Conservation (phyloP, 2,888 invertebrate genomes). For the Andrena hattorfiana region DNA sequence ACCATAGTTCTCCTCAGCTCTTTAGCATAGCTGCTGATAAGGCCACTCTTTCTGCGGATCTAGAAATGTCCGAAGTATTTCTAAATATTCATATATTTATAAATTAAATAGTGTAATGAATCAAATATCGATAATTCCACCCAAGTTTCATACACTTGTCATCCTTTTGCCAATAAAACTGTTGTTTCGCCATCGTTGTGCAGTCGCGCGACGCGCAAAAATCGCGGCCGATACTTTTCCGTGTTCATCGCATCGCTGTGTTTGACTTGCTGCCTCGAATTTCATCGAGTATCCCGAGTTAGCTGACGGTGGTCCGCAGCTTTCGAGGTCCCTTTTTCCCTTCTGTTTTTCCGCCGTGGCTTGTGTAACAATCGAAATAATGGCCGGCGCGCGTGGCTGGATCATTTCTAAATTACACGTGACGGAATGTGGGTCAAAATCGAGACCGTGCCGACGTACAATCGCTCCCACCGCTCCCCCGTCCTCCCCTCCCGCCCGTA, state of each 20-base stretch:
- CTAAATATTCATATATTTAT: neutral
- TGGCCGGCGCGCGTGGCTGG: conserved; percentile 14
- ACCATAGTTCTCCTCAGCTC: neutral
- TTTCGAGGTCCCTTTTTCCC: neutral
- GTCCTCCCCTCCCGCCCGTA: neutral
- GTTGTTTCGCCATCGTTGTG: no score
- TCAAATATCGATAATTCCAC: neutral
- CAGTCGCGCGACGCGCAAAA: neutral
- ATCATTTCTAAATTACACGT: conserved; percentile 39
- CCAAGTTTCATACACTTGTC: neutral
- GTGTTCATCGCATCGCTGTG: neutral
- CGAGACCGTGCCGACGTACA: conserved; percentile 11
- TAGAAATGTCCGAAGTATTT: neutral
- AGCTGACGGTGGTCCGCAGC: neutral
- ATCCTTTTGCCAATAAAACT: conserved; percentile 11
- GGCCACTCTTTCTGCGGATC: neutral
- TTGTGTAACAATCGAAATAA: conserved; percentile 38
- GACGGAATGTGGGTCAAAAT: conserved; percentile 35
- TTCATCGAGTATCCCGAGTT: neutral
- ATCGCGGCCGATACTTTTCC: neutral
- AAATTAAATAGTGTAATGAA: neutral
- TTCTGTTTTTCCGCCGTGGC: neutral
- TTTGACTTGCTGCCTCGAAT: neutral
- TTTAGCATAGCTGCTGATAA: neutral
- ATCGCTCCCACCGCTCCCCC: neutral